Evolutionary conservation across 1,140 invertebrate genomes (phyloP).

Genomic region (Drosophila insularis): DNA sequence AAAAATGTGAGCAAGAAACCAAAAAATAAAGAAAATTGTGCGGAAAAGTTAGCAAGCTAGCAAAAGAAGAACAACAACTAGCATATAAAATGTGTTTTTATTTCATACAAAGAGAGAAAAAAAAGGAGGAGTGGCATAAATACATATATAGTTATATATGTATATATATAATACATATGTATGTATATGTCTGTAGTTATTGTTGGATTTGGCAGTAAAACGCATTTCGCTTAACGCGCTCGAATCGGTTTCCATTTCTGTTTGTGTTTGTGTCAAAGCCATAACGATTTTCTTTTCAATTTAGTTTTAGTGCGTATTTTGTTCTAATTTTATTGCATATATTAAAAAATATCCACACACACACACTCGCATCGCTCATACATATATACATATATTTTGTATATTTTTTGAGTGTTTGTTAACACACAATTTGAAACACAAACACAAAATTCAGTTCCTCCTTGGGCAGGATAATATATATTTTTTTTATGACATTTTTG

Average conservation of each 20-base stretch:
- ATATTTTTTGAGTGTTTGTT: conserved; percentile 50
- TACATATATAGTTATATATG: conserved; percentile 25
- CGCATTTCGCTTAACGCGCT: conserved; percentile 75
- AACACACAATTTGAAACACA: conserved; percentile 68
- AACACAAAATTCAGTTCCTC: not conserved
- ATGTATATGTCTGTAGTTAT: conserved; percentile 19
- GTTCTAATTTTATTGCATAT: conserved; percentile 76
- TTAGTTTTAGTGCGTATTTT: conserved; percentile 80
- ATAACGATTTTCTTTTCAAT: conserved; percentile 81
- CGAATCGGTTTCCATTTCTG: conserved; percentile 49
- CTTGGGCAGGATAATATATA: conserved; percentile 52
- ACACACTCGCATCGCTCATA: not conserved
- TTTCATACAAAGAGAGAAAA: conserved; percentile 8
- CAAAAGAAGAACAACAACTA: conserved; percentile 42
- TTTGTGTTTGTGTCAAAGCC: conserved; percentile 64
- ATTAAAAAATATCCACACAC: conserved; percentile 56
- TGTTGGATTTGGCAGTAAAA: conserved; percentile 56
- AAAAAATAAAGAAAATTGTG: conserved; percentile 36
- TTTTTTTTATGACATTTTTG: conserved; percentile 76
- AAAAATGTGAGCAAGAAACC: conserved; percentile 52
- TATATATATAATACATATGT: conserved; percentile 19
- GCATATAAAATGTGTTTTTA: conserved; percentile 69
- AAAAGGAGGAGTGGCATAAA: not conserved
- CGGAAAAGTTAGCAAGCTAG: conserved; percentile 59
- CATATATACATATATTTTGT: not conserved